Evolutionary conservation across 2,113 vertebrate genomes (phyloP).

Genomic region (Vombatus ursinus): DNA sequence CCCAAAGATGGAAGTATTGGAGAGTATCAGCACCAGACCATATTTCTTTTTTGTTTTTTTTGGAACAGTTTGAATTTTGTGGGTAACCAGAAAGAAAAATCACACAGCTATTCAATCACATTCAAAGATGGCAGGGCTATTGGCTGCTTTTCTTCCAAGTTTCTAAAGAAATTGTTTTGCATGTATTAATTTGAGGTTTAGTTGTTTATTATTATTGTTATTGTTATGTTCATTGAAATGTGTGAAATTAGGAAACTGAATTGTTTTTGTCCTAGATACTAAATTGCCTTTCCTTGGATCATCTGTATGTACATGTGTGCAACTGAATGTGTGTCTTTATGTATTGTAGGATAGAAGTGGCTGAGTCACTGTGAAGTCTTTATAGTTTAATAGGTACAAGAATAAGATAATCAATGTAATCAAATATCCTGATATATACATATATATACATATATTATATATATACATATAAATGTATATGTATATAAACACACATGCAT

Average conservation of each 20-base stretch:
- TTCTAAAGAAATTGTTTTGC: not conserved
- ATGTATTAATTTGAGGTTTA: not conserved
- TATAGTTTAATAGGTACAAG: not conserved
- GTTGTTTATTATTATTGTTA: not conserved
- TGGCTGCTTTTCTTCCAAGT: not conserved
- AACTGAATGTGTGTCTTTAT: not conserved
- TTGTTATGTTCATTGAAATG: conserved; percentile 2
- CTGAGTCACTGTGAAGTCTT: not conserved
- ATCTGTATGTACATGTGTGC: not conserved
- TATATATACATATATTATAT: no score
- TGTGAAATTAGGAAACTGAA: conserved; percentile 8
- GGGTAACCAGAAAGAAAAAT: not conserved
- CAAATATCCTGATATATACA: not conserved
- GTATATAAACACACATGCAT: not conserved
- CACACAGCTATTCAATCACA: not conserved
- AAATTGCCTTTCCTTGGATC: conserved; percentile 58
- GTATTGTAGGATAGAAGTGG: not conserved
- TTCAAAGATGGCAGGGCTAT: not conserved
- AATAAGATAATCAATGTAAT: not conserved
- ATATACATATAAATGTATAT: no score
- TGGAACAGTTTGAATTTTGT: conserved; percentile 2
- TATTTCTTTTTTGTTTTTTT: not conserved
- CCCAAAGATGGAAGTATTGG: not conserved
- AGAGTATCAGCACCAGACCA: not conserved
- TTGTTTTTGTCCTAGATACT: conserved; percentile 40